A percentile compares a stretch with the other conserved stretches of the same genome.
phyloP scores from a whole-genome alignment of 2,797 vertebrate species.

The Rhinella marina region DNA sequence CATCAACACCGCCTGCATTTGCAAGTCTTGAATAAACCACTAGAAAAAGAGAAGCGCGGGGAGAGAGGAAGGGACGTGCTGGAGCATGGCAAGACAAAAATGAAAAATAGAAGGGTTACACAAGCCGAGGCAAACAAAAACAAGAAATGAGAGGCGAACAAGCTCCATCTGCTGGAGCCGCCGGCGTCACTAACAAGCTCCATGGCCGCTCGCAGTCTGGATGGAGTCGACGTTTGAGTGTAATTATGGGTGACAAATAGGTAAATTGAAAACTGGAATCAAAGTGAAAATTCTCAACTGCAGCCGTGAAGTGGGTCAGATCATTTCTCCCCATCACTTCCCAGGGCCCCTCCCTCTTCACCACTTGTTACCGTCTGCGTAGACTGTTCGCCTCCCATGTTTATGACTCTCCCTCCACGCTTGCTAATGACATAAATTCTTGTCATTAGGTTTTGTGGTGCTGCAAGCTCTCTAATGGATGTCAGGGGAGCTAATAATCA shows the following conservation, averaged over 20 bases:
- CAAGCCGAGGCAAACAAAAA: conserved; percentile 18
- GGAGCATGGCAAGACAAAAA: conserved; percentile 2
- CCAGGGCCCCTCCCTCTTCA: background rate
- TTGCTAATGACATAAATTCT: conserved; percentile 59
- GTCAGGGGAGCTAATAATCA: conserved; percentile 83
- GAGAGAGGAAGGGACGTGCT: conserved; percentile 12
- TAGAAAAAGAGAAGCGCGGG: background rate
- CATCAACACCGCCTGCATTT: conserved; percentile 1
- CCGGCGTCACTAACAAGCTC: conserved; percentile 36
- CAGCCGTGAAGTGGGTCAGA: conserved; percentile 51
- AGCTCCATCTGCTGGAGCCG: background rate
- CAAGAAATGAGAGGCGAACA: conserved; percentile 21
- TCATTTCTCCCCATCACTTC: conserved; percentile 21
- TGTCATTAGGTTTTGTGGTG: conserved; percentile 58
- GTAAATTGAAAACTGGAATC: conserved; percentile 85
- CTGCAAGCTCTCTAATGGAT: conserved; percentile 75
- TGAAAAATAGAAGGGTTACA: conserved; percentile 28
- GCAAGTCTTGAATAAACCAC: background rate
- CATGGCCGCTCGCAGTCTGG: conserved; percentile 8
- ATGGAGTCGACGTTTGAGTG: conserved; percentile 69
- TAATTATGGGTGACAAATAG: conserved; percentile 86
- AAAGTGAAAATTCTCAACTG: conserved; percentile 78
- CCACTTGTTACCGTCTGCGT: conserved; percentile 2
- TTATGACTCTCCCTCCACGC: conserved; percentile 28
- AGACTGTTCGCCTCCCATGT: conserved; percentile 1